Conservation (phyloP, 1,140 invertebrate species). For the Lepidurus packardi region DNA sequence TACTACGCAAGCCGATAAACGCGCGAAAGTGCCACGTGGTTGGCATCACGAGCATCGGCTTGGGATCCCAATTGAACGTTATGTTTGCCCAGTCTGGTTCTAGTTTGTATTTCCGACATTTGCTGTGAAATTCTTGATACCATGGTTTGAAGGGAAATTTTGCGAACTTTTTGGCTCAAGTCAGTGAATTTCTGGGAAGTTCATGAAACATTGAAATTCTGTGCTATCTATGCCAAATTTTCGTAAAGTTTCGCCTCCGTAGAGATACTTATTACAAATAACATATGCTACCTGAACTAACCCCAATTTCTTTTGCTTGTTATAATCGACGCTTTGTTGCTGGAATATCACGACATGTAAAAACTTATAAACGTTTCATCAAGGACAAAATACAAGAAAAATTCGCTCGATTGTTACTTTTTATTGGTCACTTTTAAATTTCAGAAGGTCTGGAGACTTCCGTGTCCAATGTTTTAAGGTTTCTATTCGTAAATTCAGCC, state of each 20-base stretch:
- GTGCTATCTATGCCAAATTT: too few relatives aligned
- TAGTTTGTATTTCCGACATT: conserved; percentile 30
- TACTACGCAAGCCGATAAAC: conserved; percentile 26
- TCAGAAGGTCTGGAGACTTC: not conserved
- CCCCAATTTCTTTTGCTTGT: too few relatives aligned
- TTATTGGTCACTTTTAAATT: not conserved
- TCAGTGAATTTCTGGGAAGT: too few relatives aligned
- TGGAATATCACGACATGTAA: too few relatives aligned
- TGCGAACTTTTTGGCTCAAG: too few relatives aligned
- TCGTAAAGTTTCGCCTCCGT: too few relatives aligned
- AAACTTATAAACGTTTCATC: not conserved
- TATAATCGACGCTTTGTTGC: too few relatives aligned
- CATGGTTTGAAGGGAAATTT: not conserved
- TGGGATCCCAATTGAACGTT: conserved; percentile 31
- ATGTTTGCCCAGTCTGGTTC: conserved; percentile 33
- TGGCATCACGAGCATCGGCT: conserved; percentile 32
- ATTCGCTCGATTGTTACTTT: not conserved
- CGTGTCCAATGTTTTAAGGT: not conserved
- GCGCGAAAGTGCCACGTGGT: conserved; percentile 33
- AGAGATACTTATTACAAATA: too few relatives aligned
- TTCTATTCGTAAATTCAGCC: not conserved
- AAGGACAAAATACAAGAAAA: not conserved
- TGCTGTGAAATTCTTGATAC: not conserved
- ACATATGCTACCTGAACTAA: too few relatives aligned
- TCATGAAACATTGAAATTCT: too few relatives aligned